Evolutionary conservation across 2,113 vertebrate genomes (phyloP), one percentile per base, ranked within the genome.

Genomic region (Macrotus californicus): DNA sequence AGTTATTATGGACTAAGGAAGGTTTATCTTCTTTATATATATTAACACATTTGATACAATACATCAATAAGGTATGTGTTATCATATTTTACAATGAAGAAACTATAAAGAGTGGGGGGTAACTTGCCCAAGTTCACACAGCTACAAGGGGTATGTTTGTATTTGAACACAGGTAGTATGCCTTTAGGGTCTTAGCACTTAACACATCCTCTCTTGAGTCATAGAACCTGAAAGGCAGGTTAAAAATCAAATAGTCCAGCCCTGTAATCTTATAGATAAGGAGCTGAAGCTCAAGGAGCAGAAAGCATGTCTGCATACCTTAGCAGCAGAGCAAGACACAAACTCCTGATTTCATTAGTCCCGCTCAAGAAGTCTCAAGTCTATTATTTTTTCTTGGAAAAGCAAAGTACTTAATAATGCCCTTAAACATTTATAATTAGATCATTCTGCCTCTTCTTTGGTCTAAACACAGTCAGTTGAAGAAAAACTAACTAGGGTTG

Each of bases 371-470:
- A 89, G 29, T 61, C 64, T 85, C 26, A 64, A 82, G 13, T 83
- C 64, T 15, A 13, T 76, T 46, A 19, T 79, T 72, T 19, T 81
- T 52, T n/a, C 92, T 87, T 67, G 22, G 34, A 95, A 76, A 91
- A 77, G 13, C 29, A 72, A 92, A 85, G 13, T 92, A 64, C 29
- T 89, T 90, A 87, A 85, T 90, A 95, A 92, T 85, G 52, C 4
- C 67, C 88, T 88, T 92, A 94, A 90, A 93, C 46, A 54, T 96
- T 24, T 76, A 76, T 82, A 88, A 92, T 93, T 88, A 94, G 81
- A 88, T 91, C 22, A 41, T 72, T 81, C 41, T 92, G 34, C 72
- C 85, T 96, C 85, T 95, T 85, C 52, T 96, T 94, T 73, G 92
- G 21, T 92, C 72, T 95, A 94, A 95, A 81, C 43, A 96, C 5